Percentiles rank a stretch among this genome's conserved stretches.
Conservation (phyloP, 1,140 invertebrate species). For the Hestina assimilis region DNA sequence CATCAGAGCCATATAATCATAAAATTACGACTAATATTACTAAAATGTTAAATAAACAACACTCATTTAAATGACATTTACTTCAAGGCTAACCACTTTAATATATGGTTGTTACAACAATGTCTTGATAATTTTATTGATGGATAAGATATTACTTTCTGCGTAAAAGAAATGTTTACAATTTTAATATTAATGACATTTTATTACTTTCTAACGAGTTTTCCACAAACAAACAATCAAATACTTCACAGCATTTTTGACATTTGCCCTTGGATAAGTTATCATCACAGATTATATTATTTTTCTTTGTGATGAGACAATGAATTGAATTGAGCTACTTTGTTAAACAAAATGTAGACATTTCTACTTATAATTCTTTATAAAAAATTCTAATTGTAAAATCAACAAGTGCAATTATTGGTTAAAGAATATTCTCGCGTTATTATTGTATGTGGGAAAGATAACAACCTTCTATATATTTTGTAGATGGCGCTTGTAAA, state of each 20-base stretch:
- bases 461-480: no score
- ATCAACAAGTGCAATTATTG: no score
- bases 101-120: constrained; percentile 51
- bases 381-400: no score
- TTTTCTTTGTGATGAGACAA: no score
- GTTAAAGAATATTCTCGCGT: no score
- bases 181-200: constrained; percentile 45
- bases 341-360: no score
- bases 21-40: constrained; percentile 69
- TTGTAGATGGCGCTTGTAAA: no score
- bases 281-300: no score
- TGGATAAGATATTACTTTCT: constrained; percentile 35
- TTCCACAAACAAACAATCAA: constrained; percentile 73
- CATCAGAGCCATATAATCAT: constrained; percentile 76
- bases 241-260: constrained; percentile 62
- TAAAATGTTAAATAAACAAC: constrained; percentile 78
- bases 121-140: constrained; percentile 38
- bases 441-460: no score
- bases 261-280: constrained; percentile 40
- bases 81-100: constrained; percentile 76
- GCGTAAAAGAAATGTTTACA: constrained; percentile 38
- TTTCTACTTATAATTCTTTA: no score
- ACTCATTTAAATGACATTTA: constrained; percentile 75
- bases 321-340: no score
- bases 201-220: constrained; percentile 72